Base-by-base conservation (phyloP, 1,140 invertebrate species). In the Aphaenogaster ashmeadi region DNA sequence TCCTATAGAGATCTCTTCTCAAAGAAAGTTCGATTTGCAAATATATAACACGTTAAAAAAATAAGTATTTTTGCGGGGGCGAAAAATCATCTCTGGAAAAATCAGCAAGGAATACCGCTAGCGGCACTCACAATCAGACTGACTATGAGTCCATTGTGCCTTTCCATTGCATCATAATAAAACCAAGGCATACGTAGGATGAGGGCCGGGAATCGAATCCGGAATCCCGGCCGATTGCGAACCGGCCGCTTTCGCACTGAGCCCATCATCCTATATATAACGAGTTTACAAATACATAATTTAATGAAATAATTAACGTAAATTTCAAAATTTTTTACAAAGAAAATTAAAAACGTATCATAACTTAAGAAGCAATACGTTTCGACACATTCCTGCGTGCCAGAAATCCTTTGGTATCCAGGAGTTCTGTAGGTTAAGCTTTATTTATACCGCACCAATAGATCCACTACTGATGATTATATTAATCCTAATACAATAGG, bases 401-500 rank as follows among this genome's bases (percentile, higher is more conserved):
- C 9, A 13, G 2, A 13, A 13, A 21, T 36, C 6, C n/a, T 11
- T 74, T 38, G 33, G 6, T 13, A 27, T 13, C 11, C n/a, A 36
- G n/a, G 13, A 56, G 41, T 8, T 33, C 11, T 27, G 27, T 27
- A 27, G 27, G 27, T 74, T 56, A 41, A 44, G 13, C 13, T 44
- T 60, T n/a, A 15, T 27, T 38, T 27, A 27, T 27, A 38, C 9
- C 13, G 5, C 36, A 64, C 6, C 9, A 27, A 36, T 79, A 79
- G 60, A 79, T 64, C 77, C 33, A n/a, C 18, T 44, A 66, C 9
- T 52, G 60, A 79, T 1, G 11, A 58, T 60, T 89, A 79, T 67
- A 41, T 77, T 88, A 86, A 86, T 60, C 44, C 41, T 81, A 87
- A 9, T n/a, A 60, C 9, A 27, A 27, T 84, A 84, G 15, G 27